Conservation (phyloP, 2,797 vertebrate genomes). For the Eupleurogrammus muticus region DNA sequence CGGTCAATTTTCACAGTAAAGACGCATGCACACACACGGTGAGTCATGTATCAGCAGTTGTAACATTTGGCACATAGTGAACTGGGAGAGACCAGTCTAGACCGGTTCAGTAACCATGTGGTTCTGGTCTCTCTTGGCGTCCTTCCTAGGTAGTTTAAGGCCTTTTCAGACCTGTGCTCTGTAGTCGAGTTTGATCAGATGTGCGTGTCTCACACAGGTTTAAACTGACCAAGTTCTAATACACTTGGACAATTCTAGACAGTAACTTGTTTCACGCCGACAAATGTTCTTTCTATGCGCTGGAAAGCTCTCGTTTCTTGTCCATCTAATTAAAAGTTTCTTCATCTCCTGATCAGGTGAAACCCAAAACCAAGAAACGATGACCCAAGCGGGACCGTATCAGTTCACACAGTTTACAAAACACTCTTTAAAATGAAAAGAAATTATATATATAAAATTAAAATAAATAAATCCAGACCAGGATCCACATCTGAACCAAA, state of each 20-base stretch:
- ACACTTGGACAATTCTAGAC: no score
- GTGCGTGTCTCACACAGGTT: no score
- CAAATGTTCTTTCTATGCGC: no score
- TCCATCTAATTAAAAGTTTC: no score
- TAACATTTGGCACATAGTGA: slow-evolving; percentile 42
- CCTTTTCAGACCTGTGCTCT: no score
- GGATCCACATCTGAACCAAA: not conserved
- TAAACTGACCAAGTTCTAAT: no score
- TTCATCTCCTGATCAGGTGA: no score
- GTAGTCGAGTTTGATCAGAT: no score
- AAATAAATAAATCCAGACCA: slow-evolving; percentile 9
- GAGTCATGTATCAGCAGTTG: slow-evolving; percentile 25
- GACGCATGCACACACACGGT: slow-evolving; percentile 12
- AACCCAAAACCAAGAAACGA: not conserved
- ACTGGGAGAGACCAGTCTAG: not conserved
- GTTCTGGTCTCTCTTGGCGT: not conserved
- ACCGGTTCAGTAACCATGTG: not conserved
- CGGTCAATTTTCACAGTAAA: not conserved
- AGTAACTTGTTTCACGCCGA: no score
- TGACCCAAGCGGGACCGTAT: no score
- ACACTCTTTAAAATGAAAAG: not conserved
- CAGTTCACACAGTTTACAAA: not conserved
- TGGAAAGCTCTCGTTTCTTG: no score
- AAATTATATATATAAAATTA: no score
- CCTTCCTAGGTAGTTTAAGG: not conserved